phyloP scores from a whole-genome alignment of 2,113 vertebrate species.

The Arenaria interpres region DNA sequence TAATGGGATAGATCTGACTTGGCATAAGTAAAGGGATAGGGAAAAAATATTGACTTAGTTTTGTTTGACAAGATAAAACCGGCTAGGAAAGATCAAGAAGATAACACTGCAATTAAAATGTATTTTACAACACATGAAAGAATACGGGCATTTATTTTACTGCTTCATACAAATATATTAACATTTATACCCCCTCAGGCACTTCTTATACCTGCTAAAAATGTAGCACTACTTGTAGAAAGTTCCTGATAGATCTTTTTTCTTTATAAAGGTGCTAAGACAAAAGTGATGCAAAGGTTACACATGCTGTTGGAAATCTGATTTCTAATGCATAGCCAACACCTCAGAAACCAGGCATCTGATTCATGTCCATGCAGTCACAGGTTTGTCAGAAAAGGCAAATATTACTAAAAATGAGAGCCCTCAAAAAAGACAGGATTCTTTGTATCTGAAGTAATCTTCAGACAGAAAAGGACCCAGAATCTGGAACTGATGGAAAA shows the following conservation, averaged over 20 bases:
- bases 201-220: background rate
- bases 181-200: background rate
- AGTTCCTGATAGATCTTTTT: background rate
- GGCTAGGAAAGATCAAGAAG: background rate
- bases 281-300: background rate
- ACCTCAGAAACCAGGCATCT: background rate
- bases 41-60: slow-evolving; percentile 16
- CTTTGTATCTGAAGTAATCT: background rate
- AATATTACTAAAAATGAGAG: background rate
- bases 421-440: background rate
- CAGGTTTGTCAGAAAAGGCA: background rate
- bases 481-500: background rate
- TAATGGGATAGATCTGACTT: background rate
- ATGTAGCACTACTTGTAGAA: background rate
- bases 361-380: background rate
- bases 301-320: background rate
- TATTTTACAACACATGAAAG: background rate
- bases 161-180: background rate
- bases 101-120: background rate
- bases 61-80: slow-evolving; percentile 2
- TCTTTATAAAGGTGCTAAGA: background rate
- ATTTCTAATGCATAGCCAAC: background rate
- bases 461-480: background rate
- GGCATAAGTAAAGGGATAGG: background rate
- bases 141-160: background rate